Conservation (phyloP, 2,797 vertebrate genomes). For the Gouania willdenowi region DNA sequence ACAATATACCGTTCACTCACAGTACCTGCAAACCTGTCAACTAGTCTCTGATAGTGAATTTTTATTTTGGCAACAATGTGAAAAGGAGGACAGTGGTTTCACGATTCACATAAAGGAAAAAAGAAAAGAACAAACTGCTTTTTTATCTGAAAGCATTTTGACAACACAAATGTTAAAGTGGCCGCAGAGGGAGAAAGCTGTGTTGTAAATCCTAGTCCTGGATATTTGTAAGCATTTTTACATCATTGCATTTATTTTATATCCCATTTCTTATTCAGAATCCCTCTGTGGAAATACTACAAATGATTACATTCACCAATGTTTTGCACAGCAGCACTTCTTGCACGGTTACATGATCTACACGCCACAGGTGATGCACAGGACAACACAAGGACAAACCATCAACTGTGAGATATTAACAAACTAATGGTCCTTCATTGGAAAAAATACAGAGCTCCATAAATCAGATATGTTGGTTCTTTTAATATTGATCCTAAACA, state of each 20-base stretch:
- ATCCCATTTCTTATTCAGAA: too few relatives aligned
- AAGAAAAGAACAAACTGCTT: constrained; percentile 13
- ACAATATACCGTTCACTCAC: constrained; percentile 21
- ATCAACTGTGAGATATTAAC: too few relatives aligned
- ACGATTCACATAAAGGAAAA: constrained; percentile 17
- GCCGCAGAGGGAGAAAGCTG: constrained; percentile 5
- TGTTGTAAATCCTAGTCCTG: constrained; percentile 10
- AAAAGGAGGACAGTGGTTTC: constrained; percentile 15
- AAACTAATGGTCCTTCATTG: too few relatives aligned
- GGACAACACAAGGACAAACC: too few relatives aligned
- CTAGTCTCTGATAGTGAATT: constrained; percentile 23
- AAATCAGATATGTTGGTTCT: too few relatives aligned
- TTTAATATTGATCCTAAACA: constrained; percentile 4
- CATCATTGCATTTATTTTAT: too few relatives aligned
- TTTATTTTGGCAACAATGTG: constrained; percentile 19
- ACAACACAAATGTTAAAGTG: constrained; percentile 24
- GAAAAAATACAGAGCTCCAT: too few relatives aligned
- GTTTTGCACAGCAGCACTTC: too few relatives aligned
- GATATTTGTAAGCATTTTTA: not conserved
- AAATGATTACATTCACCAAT: too few relatives aligned
- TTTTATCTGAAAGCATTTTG: constrained; percentile 13
- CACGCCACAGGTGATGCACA: too few relatives aligned
- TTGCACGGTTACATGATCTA: too few relatives aligned
- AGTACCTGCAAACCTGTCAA: constrained; percentile 29
- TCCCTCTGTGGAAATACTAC: too few relatives aligned